These are phyloP conservation scores for Tympanuchus pallidicinctus DNA, from an alignment of 2,113 vertebrate genomes.

Conservation along the genomic window DNA sequence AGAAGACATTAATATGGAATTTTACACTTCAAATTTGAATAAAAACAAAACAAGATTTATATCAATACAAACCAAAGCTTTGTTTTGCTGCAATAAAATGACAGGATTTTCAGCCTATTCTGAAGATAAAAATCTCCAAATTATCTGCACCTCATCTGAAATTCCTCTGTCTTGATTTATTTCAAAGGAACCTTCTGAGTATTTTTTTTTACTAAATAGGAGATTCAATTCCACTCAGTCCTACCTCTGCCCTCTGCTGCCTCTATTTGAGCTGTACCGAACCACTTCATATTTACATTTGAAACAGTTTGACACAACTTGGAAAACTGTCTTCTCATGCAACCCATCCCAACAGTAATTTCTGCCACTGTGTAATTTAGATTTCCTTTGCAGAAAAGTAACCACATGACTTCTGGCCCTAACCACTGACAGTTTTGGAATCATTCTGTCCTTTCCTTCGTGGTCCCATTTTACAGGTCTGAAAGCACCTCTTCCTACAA, in stretches of 20 bases:
- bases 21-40: not conserved
- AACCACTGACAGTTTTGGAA: not conserved
- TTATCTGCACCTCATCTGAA: not conserved
- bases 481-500: not conserved
- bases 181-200: not conserved
- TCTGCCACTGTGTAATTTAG: not conserved
- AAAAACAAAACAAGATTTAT: not conserved
- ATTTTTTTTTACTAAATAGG: not conserved
- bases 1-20: not conserved
- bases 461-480: not conserved
- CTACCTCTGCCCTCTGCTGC: not conserved
- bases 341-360: not conserved
- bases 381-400: not conserved
- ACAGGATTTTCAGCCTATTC: not conserved
- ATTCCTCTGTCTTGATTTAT: not conserved
- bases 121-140: not conserved
- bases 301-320: not conserved
- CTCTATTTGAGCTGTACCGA: not conserved
- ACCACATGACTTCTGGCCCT: not conserved
- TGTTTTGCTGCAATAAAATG: not conserved
- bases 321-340: not conserved
- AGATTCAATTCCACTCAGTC: accelerated
- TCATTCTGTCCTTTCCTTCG: not conserved
- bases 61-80: not conserved
- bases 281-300: not conserved